A percentile compares a stretch with the other conserved stretches of the same genome.
Evolutionary conservation across 2,113 vertebrate species (phyloP).

Genomic region (Isichthys henryi): DNA sequence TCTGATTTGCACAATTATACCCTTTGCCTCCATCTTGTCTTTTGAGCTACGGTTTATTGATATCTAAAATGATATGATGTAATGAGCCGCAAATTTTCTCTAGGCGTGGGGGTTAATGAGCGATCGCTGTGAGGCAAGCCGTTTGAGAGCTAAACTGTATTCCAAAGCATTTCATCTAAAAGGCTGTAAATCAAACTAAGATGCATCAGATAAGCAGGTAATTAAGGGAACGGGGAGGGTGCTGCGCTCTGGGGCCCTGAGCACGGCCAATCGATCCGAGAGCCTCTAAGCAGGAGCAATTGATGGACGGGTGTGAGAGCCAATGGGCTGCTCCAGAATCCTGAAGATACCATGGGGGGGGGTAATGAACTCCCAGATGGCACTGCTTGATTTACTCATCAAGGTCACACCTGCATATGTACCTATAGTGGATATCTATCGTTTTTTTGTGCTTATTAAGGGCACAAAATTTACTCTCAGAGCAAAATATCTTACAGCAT

Average conservation of each 20-base stretch:
- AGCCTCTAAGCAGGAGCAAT: neutral
- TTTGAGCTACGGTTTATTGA: constrained; percentile 37
- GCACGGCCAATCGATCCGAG: neutral
- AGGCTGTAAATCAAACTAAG: constrained; percentile 48
- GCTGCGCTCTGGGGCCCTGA: constrained; percentile 12
- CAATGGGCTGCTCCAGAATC: neutral
- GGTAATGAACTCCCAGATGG: neutral
- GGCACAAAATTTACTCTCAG: neutral
- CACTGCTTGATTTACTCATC: neutral
- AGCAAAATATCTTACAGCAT: neutral
- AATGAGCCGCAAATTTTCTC: constrained; percentile 54
- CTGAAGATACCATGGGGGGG: neutral
- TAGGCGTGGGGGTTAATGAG: constrained; percentile 50
- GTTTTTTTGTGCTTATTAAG: neutral
- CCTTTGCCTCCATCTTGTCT: constrained; percentile 47
- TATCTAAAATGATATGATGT: constrained; percentile 54
- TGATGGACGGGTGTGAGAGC: neutral
- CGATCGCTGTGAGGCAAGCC: constrained; percentile 40
- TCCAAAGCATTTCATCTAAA: constrained; percentile 45
- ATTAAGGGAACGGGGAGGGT: constrained; percentile 39
- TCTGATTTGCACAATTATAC: constrained; percentile 60
- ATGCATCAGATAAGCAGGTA: constrained; percentile 46
- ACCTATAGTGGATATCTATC: neutral
- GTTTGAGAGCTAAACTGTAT: constrained; percentile 43
- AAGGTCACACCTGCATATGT: neutral